A percentile compares a stretch with the other conserved stretches of the same genome.
Conservation (phyloP, 2,797 vertebrate genomes). For the Eupleurogrammus muticus region DNA sequence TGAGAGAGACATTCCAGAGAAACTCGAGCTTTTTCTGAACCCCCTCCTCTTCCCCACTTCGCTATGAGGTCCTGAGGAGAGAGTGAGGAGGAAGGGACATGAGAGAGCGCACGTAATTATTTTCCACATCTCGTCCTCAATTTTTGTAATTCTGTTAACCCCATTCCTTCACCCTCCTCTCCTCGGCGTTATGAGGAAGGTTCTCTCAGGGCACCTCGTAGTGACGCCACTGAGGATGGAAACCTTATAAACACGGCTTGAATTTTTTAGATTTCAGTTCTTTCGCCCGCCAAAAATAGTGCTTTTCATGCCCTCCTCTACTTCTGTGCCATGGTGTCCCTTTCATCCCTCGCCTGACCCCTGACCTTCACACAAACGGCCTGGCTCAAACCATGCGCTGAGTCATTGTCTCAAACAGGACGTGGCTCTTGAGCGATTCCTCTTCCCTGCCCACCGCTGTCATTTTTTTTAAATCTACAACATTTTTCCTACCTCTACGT, state of each 20-base stretch:
- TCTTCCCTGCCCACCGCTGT: too few relatives aligned
- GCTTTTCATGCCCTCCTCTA: background rate
- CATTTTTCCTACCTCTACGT: background rate
- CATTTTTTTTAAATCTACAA: background rate
- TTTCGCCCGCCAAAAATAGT: background rate
- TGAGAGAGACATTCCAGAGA: slow-evolving; percentile 71
- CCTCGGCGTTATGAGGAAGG: slow-evolving; percentile 1
- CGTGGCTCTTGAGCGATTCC: slow-evolving; percentile 6
- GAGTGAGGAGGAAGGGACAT: slow-evolving; percentile 25
- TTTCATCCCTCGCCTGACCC: slow-evolving; percentile 47
- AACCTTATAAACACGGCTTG: slow-evolving; percentile 1
- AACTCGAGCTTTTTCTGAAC: slow-evolving; percentile 55
- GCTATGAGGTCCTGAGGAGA: slow-evolving; percentile 41
- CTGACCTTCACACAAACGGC: slow-evolving; percentile 44
- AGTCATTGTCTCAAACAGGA: slow-evolving; percentile 45
- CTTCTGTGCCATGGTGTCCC: slow-evolving; percentile 27
- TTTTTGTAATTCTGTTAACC: slow-evolving; percentile 24
- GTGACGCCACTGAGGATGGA: background rate
- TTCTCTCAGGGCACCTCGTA: slow-evolving; percentile 15
- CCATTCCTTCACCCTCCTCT: background rate
- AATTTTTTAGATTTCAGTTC: background rate
- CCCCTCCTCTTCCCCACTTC: slow-evolving; percentile 4
- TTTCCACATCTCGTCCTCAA: background rate
- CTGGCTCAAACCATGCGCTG: slow-evolving; percentile 38
- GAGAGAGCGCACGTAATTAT: slow-evolving; percentile 3